A percentile compares a stretch with the other conserved stretches of the same genome.
Conservation (phyloP, 2,113 vertebrate genomes). For the Lethenteron reissneri region DNA sequence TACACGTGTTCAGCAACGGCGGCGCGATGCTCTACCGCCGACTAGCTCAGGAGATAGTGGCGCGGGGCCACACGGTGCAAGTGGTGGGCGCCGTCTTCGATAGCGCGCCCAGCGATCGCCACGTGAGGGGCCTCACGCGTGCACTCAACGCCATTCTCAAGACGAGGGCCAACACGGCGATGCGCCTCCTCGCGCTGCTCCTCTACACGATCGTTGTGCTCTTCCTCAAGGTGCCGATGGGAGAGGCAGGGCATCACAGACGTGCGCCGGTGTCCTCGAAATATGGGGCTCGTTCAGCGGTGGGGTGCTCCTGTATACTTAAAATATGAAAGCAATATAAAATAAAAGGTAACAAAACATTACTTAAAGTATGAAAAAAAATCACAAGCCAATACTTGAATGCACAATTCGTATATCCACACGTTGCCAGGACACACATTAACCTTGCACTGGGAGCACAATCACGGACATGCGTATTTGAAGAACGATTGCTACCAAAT, state of each 20-base stretch:
- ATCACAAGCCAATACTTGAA: no score
- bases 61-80: constrained; percentile 31
- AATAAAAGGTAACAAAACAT: no score
- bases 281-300: no score
- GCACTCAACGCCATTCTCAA: constrained; percentile 38
- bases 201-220: constrained; percentile 29
- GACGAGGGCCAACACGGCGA: constrained; percentile 23
- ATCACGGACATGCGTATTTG: no score
- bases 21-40: constrained; percentile 88
- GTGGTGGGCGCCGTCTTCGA: constrained; percentile 62
- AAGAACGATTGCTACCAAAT: no score
- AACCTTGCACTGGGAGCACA: no score
- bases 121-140: constrained; percentile 41
- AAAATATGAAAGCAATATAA: no score
- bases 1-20: constrained; percentile 78
- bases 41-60: constrained; percentile 40
- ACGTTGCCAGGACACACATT: no score
- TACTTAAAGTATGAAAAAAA: no score
- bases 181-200: constrained; percentile 28
- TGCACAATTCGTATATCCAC: no score
- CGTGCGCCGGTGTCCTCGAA: no score
- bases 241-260: constrained; percentile 12
- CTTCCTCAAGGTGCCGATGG: constrained; percentile 38
- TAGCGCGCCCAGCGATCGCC: constrained; percentile 52
- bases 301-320: no score